phyloP scores from a whole-genome alignment of 2,888 invertebrate species.

The Macropis europaea region DNA sequence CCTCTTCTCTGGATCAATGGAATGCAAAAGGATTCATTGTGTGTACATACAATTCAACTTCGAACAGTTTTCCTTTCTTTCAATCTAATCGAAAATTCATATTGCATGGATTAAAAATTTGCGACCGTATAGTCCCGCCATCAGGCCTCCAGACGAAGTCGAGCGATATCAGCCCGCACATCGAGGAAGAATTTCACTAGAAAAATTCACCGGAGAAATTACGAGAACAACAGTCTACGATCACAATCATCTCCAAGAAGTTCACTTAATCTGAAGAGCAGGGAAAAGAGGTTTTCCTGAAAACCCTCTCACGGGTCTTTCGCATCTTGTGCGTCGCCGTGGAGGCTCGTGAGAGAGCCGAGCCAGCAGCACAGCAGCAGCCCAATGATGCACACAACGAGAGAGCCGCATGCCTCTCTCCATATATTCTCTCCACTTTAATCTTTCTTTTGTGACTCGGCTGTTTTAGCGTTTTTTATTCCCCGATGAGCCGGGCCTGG shows the following conservation, averaged over 20 bases:
- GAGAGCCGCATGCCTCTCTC: constrained; percentile 64
- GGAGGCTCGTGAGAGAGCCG: constrained; percentile 31
- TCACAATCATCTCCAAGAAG: not conserved
- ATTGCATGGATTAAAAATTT: too few species aligned
- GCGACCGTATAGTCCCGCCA: too few species aligned
- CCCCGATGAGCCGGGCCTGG: constrained; percentile 65
- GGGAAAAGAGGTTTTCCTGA: constrained; percentile 14
- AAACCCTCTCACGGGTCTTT: constrained; percentile 23
- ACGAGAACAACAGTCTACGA: not conserved
- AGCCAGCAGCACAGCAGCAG: constrained; percentile 25
- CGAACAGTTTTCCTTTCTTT: too few species aligned
- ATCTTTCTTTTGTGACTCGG: constrained; percentile 78
- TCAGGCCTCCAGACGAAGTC: too few species aligned
- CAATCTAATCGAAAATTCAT: too few species aligned
- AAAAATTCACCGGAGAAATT: too few species aligned
- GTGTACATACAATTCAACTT: too few species aligned
- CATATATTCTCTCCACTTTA: constrained; percentile 72
- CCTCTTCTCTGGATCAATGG: too few species aligned
- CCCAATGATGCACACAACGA: constrained; percentile 40
- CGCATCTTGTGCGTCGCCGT: constrained; percentile 5
- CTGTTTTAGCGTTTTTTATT: constrained; percentile 77
- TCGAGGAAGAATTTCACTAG: too few species aligned
- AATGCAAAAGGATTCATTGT: too few species aligned
- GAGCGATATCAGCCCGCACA: too few species aligned
- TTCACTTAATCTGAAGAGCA: constrained; percentile 13